Base-by-base conservation (phyloP, 2,797 vertebrate species). In the Hemitrygon akajei region DNA sequence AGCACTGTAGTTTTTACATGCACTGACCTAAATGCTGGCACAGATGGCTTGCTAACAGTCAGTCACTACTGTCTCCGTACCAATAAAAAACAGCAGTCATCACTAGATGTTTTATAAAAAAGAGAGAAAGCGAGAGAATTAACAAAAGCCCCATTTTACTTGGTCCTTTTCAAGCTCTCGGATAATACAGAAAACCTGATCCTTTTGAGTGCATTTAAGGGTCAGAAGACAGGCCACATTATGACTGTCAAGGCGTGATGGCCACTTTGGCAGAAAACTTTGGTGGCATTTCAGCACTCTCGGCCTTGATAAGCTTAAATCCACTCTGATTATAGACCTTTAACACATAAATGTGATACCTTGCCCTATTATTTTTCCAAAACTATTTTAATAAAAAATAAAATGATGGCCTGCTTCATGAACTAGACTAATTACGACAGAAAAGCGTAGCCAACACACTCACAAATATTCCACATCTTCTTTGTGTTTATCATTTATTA, bases 61-160 rank as follows among this genome's bases (percentile, higher is more conserved):
- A 93, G 91, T 76, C 91, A 58, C 91, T 71, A 93, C 91, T 93
- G 91, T 93, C 91, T 93, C 91, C 40, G 63, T 93, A 93, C 91
- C 91, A 94, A 82, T 71, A 94, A 94, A 95, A 94, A 94, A 93
- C 94, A 94, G 94, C 94, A 95, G 95, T 94, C 95, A 95, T 96
- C 96, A 96, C 95, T 95, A 96, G 95, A 95, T 96, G 95, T 93
- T 93, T 93, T 93, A 73, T 66, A 18, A 76, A 91, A 91, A 20
- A 89, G 86, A 89, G n/a, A 89, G n/a, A 89, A 63, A 69, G 86
- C 95, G 95, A 95, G 95, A 94, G 95, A 94, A 95, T 96, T 96
- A 96, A 97, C 97, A 98, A 99, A 98, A 98, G 98, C 97, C 95
- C 96, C 97, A 97, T 97, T 97, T 97, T 98, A 97, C 97, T 97